These are phyloP conservation scores for Meandrusa payeni DNA, from an alignment of 2,888 invertebrate species.

Conservation along the genomic window DNA sequence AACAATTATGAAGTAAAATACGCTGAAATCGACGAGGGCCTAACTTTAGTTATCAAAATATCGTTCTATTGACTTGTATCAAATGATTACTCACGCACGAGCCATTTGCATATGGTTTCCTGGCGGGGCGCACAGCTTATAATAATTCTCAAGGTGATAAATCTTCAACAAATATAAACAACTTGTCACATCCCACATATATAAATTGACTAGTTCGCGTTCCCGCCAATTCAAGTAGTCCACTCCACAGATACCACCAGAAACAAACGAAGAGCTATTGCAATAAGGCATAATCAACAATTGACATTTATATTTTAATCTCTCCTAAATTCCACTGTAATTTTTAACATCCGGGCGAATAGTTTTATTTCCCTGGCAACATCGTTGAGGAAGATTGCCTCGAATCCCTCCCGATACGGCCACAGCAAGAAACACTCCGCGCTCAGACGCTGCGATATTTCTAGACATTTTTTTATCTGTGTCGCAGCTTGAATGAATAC, in stretches of 20 bases:
- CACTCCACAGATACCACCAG: too few relatives aligned
- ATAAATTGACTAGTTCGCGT: constrained; percentile 69
- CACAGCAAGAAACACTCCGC: constrained; percentile 83
- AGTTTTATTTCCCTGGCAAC: constrained; percentile 81
- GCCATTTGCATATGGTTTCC: constrained; percentile 83
- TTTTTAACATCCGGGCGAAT: constrained; percentile 81
- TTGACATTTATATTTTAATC: constrained; percentile 82
- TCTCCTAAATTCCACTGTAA: constrained; percentile 83
- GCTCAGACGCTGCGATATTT: constrained; percentile 80
- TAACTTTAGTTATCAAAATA: too few relatives aligned
- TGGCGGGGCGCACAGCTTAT: constrained; percentile 82
- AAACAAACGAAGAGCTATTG: too few relatives aligned
- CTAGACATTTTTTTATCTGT: constrained; percentile 82
- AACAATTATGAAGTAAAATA: too few relatives aligned
- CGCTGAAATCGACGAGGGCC: too few relatives aligned
- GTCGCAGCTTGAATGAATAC: constrained; percentile 81
- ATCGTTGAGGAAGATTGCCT: constrained; percentile 80
- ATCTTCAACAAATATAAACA: constrained; percentile 82
- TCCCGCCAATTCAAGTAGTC: constrained; percentile 39
- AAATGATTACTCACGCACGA: constrained; percentile 81
- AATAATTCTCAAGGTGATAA: constrained; percentile 81
- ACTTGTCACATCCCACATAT: constrained; percentile 84
- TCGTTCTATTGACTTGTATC: too few relatives aligned
- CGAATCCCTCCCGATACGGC: constrained; percentile 82
- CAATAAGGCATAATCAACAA: constrained; percentile 77